phyloP scores from a whole-genome alignment of 2,797 vertebrate genomes.

The Coilia nasus region DNA sequence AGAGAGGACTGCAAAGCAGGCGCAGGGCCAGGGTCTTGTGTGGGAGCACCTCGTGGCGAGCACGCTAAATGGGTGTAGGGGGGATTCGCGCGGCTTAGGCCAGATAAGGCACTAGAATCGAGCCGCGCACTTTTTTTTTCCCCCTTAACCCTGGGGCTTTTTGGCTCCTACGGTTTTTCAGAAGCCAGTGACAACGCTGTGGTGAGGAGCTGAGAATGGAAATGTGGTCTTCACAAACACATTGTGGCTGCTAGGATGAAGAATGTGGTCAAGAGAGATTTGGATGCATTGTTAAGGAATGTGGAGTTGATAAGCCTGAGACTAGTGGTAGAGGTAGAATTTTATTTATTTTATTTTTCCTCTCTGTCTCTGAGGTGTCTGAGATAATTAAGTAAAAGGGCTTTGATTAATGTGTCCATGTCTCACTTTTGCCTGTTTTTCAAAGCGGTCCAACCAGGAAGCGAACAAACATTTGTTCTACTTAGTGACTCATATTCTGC shows the following conservation, averaged over 20 bases:
- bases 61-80: slow-evolving; percentile 74
- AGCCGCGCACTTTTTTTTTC: slow-evolving; percentile 48
- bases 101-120: slow-evolving; percentile 73
- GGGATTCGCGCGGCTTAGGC: slow-evolving; percentile 75
- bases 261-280: slow-evolving; percentile 52
- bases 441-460: slow-evolving; percentile 53
- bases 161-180: slow-evolving; percentile 56
- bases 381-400: slow-evolving; percentile 45
- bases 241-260: slow-evolving; percentile 44
- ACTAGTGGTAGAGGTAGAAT: background rate
- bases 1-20: slow-evolving; percentile 70
- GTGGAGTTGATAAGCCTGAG: slow-evolving; percentile 37
- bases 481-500: slow-evolving; percentile 65
- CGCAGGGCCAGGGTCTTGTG: slow-evolving; percentile 59
- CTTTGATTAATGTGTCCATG: slow-evolving; percentile 42
- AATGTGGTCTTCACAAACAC: slow-evolving; percentile 54
- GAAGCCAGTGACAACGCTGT: slow-evolving; percentile 56
- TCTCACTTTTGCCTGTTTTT: slow-evolving; percentile 43
- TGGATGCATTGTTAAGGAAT: slow-evolving; percentile 35
- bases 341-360: background rate
- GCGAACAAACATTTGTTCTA: slow-evolving; percentile 64
- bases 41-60: slow-evolving; percentile 61
- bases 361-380: background rate
- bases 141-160: slow-evolving; percentile 53
- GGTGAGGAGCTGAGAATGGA: slow-evolving; percentile 53